phyloP scores from a whole-genome alignment of 92 coral and sea anemone species.

The Metridium senile region DNA sequence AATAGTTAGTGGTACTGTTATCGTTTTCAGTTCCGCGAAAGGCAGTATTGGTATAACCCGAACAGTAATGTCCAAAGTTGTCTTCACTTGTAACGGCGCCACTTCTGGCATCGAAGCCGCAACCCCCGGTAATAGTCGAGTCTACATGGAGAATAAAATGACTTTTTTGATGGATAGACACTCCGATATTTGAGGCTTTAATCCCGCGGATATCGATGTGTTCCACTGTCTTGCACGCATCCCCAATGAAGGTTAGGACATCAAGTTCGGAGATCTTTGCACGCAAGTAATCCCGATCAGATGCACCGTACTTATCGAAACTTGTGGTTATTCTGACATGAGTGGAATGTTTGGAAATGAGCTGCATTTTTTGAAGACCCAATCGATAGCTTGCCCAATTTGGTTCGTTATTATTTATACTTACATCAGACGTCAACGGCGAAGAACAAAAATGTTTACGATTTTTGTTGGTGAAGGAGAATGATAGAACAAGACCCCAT shows the following conservation, averaged over 20 bases:
- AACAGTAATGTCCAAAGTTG: neutral
- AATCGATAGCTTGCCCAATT: neutral
- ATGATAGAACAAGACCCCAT: neutral
- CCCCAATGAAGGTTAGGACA: neutral
- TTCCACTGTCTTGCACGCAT: slow-evolving; percentile 6
- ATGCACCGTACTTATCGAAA: neutral
- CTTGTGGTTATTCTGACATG: neutral
- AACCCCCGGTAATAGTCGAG: neutral
- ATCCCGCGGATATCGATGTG: slow-evolving; percentile 21
- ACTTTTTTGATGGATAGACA: neutral
- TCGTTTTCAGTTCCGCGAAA: neutral
- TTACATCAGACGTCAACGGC: neutral
- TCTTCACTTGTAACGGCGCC: neutral
- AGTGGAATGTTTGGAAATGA: neutral
- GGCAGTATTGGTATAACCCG: neutral
- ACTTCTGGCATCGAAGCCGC: neutral
- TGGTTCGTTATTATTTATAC: neutral
- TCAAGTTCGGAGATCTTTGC: slow-evolving; percentile 11
- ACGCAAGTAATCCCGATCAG: neutral
- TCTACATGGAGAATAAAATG: neutral
- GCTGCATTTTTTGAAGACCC: neutral
- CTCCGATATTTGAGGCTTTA: neutral
- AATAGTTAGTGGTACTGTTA: neutral
- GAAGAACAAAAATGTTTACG: neutral
- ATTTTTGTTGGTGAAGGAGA: neutral